phyloP scores from a whole-genome alignment of 2,113 vertebrate species.

The Neopipo cinnamomea region DNA sequence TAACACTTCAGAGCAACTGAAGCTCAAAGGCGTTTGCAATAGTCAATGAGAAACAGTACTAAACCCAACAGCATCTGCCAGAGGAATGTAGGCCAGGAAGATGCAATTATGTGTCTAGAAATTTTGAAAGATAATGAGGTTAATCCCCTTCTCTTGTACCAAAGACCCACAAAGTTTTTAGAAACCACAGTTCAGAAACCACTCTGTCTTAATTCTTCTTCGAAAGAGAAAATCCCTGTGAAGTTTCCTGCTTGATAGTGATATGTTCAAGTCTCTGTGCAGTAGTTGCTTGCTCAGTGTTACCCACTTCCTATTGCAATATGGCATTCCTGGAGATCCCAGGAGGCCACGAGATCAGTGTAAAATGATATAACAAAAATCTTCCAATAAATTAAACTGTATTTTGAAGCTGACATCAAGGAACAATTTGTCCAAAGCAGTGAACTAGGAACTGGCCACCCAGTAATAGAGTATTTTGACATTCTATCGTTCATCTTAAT shows the following conservation, averaged over 20 bases:
- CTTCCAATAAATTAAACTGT: background rate
- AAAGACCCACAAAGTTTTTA: background rate
- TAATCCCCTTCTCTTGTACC: background rate
- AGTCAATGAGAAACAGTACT: background rate
- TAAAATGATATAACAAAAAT: background rate
- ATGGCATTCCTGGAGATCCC: background rate
- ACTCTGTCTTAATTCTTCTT: background rate
- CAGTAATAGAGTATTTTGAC: background rate
- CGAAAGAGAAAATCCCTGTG: background rate
- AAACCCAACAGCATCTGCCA: background rate
- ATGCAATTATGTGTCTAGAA: background rate
- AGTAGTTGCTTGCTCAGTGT: background rate
- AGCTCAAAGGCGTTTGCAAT: background rate
- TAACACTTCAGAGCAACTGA: constrained; percentile 22
- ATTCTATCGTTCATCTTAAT: background rate
- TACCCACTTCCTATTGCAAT: background rate
- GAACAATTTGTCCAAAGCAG: constrained; percentile 26
- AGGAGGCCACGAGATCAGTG: background rate
- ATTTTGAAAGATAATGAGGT: background rate
- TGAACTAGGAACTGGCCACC: constrained; percentile 31
- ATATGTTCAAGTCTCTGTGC: background rate
- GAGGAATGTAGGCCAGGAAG: background rate
- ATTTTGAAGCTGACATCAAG: constrained; percentile 24
- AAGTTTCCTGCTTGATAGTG: background rate
- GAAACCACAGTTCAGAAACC: background rate